Evolutionary conservation across 1,140 invertebrate genomes (phyloP).

Genomic region (Drosophila mauritiana): DNA sequence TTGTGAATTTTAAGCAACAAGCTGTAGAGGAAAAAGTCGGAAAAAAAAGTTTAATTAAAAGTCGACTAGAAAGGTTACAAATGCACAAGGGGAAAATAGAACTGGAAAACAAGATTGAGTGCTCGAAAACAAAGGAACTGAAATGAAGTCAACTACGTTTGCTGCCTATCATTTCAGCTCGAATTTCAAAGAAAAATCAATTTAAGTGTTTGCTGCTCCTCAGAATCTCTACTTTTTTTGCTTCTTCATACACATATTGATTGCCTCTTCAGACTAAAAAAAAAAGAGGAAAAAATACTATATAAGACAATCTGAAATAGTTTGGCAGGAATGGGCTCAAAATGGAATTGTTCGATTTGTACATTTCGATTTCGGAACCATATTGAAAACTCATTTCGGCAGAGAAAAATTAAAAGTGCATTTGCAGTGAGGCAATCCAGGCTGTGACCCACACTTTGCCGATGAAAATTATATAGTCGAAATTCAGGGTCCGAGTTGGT

Average conservation of each 20-base stretch:
- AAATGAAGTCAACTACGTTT: slow-evolving; percentile 46
- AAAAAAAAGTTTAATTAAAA: slow-evolving; percentile 49
- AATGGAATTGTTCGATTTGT: slow-evolving; percentile 24
- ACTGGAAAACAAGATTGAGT: slow-evolving; percentile 21
- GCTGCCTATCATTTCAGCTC: slow-evolving; percentile 45
- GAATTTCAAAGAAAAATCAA: slow-evolving; percentile 73
- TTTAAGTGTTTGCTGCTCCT: slow-evolving; percentile 54
- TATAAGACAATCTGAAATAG: slow-evolving; percentile 16
- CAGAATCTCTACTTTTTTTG: background rate
- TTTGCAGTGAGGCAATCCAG: slow-evolving; percentile 24
- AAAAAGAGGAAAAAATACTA: background rate
- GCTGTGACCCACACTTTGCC: slow-evolving; percentile 21
- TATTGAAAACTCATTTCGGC: slow-evolving; percentile 66
- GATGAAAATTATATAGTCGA: slow-evolving; percentile 21
- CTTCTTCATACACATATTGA: slow-evolving; percentile 47
- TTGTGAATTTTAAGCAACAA: slow-evolving; percentile 38
- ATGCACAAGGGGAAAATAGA: slow-evolving; percentile 10
- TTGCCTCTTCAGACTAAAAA: slow-evolving; percentile 39
- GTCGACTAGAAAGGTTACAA: slow-evolving; percentile 27
- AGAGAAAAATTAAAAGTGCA: slow-evolving; percentile 39
- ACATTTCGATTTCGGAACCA: slow-evolving; percentile 9
- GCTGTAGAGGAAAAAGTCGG: background rate
- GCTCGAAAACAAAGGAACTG: slow-evolving; percentile 22
- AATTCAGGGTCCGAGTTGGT: slow-evolving; percentile 16
- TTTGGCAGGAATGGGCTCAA: slow-evolving; percentile 15